A percentile compares a stretch with the other conserved stretches of the same genome.
phyloP scores from a whole-genome alignment of 2,888 invertebrate genomes.

The Chaitophorus viminalis region DNA sequence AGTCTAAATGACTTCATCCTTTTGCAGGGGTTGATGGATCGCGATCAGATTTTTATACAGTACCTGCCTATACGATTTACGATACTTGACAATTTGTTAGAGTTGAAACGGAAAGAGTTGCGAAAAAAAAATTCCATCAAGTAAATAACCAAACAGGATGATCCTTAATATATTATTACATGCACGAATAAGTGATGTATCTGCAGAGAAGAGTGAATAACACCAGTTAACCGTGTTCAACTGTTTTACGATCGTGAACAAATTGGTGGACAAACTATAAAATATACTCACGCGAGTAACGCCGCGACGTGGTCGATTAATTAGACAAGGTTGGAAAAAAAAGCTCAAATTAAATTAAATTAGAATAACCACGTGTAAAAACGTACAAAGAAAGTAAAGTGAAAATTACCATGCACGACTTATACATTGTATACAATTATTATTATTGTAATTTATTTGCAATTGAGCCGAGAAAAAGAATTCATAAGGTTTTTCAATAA shows the following conservation, averaged over 20 bases:
- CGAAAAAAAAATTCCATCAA: background rate
- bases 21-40: background rate
- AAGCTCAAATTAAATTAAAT: too few relatives aligned
- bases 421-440: background rate
- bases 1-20: background rate
- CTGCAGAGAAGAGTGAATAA: background rate
- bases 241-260: background rate
- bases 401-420: too few relatives aligned
- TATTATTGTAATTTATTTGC: background rate
- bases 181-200: too few relatives aligned
- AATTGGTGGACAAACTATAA: background rate
- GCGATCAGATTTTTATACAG: background rate
- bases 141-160: background rate
- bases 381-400: too few relatives aligned
- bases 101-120: background rate
- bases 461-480: background rate
- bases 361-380: too few relatives aligned
- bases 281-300: background rate
- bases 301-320: background rate
- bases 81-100: background rate
- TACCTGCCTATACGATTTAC: too few relatives aligned
- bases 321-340: background rate
- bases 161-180: too few relatives aligned
- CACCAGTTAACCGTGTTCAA: background rate
- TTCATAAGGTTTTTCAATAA: background rate